Percentiles rank a stretch among this genome's conserved stretches.
phyloP scores from a whole-genome alignment of 2,113 vertebrate species.

The Speoplatyrhinus poulsoni region DNA sequence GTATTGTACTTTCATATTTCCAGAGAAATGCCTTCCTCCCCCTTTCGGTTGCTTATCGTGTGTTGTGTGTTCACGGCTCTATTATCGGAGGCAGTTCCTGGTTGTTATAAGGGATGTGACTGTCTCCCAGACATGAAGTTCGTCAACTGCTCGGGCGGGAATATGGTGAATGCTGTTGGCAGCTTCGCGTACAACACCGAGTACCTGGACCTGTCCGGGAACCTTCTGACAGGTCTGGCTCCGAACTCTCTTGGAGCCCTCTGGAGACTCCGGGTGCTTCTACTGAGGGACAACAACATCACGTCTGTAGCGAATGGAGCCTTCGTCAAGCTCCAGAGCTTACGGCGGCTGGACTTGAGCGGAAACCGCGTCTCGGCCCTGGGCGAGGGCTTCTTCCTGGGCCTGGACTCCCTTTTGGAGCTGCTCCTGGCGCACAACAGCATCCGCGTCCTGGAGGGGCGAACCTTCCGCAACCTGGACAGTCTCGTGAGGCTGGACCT shows the following conservation, averaged over 20 bases:
- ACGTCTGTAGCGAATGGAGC: constrained; percentile 20
- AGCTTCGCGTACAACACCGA: constrained; percentile 46
- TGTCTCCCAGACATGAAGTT: constrained; percentile 52
- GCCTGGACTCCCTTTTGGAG: constrained; percentile 38
- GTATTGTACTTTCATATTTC: background rate
- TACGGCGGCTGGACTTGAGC: constrained; percentile 59
- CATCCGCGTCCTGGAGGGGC: constrained; percentile 20
- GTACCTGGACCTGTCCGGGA: constrained; percentile 58
- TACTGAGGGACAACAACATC: constrained; percentile 61
- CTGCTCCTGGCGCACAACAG: constrained; percentile 48
- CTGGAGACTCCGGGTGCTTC: constrained; percentile 56
- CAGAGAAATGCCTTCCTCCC: constrained; percentile 10
- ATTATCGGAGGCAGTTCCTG: constrained; percentile 21
- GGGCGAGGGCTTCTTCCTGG: constrained; percentile 45
- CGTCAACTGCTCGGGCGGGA: constrained; percentile 55
- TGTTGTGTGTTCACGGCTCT: background rate
- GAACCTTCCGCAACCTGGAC: constrained; percentile 49
- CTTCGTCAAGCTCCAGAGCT: constrained; percentile 51
- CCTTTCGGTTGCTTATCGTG: constrained; percentile 20
- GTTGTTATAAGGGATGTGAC: constrained; percentile 54
- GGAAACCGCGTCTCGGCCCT: constrained; percentile 47
- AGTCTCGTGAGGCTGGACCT: constrained; percentile 49
- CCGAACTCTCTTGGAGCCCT: constrained; percentile 40
- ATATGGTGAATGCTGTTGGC: constrained; percentile 20
- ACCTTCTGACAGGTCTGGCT: constrained; percentile 45